Conservation (phyloP, 2,113 vertebrate genomes). For the Amphiprion percula region DNA sequence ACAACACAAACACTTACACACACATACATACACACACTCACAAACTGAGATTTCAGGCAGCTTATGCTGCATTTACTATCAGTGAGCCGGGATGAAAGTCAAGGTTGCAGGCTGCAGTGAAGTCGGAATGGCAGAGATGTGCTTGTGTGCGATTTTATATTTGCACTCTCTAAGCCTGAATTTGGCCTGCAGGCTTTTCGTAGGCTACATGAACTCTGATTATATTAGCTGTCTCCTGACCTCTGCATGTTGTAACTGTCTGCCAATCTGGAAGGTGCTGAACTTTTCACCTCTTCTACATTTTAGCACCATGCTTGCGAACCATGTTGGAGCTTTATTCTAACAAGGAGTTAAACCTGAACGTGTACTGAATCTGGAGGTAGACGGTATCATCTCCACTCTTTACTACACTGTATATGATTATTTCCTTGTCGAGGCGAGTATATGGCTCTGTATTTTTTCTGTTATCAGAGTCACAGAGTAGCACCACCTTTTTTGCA, state of each 20-base stretch:
- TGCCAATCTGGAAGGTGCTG: constrained; percentile 30
- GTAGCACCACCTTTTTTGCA: neutral
- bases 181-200: constrained; percentile 40
- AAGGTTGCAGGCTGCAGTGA: constrained; percentile 45
- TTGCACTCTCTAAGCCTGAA: constrained; percentile 26
- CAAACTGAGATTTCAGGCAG: constrained; percentile 27
- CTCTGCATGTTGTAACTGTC: constrained; percentile 39
- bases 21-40: neutral
- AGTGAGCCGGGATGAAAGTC: constrained; percentile 38
- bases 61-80: constrained; percentile 41
- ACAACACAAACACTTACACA: constrained; percentile 13
- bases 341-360: neutral
- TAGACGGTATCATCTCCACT: neutral
- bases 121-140: constrained; percentile 7
- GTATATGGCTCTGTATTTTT: neutral
- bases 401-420: neutral
- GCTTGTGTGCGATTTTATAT: constrained; percentile 14
- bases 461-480: neutral
- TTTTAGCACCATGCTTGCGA: constrained; percentile 25
- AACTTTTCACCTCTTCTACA: constrained; percentile 63
- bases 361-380: neutral
- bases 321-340: neutral
- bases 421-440: neutral
- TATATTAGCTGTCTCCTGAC: constrained; percentile 56
- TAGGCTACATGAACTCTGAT: constrained; percentile 43